phyloP scores from a whole-genome alignment of 92 coral and sea anemone genomes.

The Ricordea florida region DNA sequence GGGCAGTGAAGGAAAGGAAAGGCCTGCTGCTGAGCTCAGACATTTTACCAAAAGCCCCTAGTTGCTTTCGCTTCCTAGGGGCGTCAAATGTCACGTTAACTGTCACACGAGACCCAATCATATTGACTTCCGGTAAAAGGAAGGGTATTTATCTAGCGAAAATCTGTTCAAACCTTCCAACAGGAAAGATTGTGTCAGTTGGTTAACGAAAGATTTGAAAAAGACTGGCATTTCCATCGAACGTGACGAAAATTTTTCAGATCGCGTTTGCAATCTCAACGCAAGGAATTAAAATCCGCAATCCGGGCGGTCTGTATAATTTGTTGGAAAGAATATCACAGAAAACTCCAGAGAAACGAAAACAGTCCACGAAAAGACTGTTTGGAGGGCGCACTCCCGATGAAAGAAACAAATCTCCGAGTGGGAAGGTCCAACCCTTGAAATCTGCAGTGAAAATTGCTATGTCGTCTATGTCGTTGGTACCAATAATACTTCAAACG shows the following conservation, averaged over 20 bases:
- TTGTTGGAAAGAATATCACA: background rate
- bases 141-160: background rate
- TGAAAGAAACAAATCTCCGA: background rate
- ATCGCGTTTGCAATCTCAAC: constrained; percentile 51
- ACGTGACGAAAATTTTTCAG: too few species aligned
- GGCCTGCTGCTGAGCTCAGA: background rate
- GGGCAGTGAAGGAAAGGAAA: background rate
- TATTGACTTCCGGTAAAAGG: background rate
- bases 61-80: background rate
- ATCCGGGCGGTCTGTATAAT: constrained; percentile 9
- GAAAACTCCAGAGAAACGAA: background rate
- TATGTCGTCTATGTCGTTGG: too few species aligned
- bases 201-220: constrained; percentile 12
- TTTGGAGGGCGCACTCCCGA: background rate
- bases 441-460: background rate
- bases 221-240: constrained; percentile 5
- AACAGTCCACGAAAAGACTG: background rate
- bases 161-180: constrained; percentile 1
- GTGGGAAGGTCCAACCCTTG: background rate
- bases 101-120: background rate
- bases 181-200: constrained; percentile 1
- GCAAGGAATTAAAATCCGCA: constrained; percentile 27
- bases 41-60: background rate
- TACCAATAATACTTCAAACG: too few species aligned
- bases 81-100: too few species aligned